Evolutionary conservation across 2,888 invertebrate genomes (phyloP).

Genomic region (Chalcosyrphus nemorum): DNA sequence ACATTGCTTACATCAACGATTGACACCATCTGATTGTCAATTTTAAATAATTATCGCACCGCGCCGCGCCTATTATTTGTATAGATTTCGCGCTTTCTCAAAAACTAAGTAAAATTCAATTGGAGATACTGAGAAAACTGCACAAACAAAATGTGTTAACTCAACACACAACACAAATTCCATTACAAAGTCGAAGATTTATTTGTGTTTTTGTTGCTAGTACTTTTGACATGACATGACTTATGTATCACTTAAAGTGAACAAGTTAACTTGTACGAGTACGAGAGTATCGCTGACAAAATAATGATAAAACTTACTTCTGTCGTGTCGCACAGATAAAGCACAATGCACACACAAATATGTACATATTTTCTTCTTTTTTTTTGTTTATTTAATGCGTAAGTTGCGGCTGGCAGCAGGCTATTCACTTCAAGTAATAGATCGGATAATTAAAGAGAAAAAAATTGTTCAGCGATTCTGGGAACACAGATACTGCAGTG

Average conservation of each 20-base stretch:
- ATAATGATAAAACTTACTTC: slow-evolving; percentile 24
- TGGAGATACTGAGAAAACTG: slow-evolving; percentile 5
- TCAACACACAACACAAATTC: slow-evolving; percentile 1
- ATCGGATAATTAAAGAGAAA: background rate
- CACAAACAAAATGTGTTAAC: background rate
- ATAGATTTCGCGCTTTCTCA: slow-evolving; percentile 20
- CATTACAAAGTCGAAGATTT: background rate
- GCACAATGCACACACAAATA: background rate
- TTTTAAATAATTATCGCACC: background rate
- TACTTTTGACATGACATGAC: slow-evolving; percentile 52
- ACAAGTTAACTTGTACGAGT: slow-evolving; percentile 23
- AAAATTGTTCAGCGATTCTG: background rate
- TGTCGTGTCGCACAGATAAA: background rate
- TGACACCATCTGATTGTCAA: slow-evolving; percentile 4
- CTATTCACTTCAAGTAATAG: background rate
- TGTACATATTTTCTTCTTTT: too few species aligned
- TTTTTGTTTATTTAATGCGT: slow-evolving; percentile 22
- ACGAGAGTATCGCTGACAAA: slow-evolving; percentile 7
- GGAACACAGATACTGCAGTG: background rate
- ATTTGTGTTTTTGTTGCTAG: slow-evolving; percentile 7
- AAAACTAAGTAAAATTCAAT: slow-evolving; percentile 47
- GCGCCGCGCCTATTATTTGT: slow-evolving; percentile 39
- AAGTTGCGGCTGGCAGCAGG: background rate
- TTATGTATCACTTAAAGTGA: slow-evolving; percentile 52
- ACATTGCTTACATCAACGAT: background rate